Percentiles rank a stretch among this genome's conserved stretches.
Conservation (phyloP, 2,888 invertebrate species). For the Sarcophaga rosellei region DNA sequence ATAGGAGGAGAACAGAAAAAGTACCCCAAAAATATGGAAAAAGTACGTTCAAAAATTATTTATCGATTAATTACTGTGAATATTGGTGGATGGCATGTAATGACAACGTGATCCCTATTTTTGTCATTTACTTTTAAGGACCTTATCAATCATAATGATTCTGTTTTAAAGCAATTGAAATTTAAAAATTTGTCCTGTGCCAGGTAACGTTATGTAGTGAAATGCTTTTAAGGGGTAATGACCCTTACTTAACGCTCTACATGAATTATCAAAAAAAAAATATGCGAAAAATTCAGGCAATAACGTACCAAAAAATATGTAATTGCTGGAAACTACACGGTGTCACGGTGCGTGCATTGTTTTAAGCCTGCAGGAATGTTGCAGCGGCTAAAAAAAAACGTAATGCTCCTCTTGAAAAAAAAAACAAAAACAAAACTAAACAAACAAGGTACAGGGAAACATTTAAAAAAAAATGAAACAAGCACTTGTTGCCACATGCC, state of each 20-base stretch:
- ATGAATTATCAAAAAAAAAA: slow-evolving; percentile 16
- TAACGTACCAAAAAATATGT: slow-evolving; percentile 49
- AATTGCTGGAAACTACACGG: slow-evolving; percentile 42
- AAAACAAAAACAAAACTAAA: slow-evolving; percentile 10
- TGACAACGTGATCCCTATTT: too few relatives aligned
- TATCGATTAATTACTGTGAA: too few relatives aligned
- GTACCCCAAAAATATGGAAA: too few relatives aligned
- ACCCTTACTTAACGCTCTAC: background rate
- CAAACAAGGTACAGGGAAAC: slow-evolving; percentile 41
- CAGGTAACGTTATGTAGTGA: background rate
- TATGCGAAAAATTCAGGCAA: slow-evolving; percentile 12
- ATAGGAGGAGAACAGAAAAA: too few relatives aligned
- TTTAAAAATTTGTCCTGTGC: too few relatives aligned
- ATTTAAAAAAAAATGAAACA: slow-evolving; percentile 69
- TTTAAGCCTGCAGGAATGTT: slow-evolving; percentile 13
- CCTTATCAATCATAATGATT: too few relatives aligned
- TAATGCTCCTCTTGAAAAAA: background rate
- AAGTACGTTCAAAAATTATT: too few relatives aligned
- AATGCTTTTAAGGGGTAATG: slow-evolving; percentile 18
- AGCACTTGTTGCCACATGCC: slow-evolving; percentile 73
- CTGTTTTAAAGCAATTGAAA: too few relatives aligned
- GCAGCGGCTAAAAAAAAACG: background rate
- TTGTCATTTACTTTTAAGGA: too few relatives aligned
- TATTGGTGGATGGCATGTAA: too few relatives aligned
- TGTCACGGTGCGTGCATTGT: slow-evolving; percentile 56